Evolutionary conservation across 2,888 invertebrate genomes (phyloP).

Genomic region (Nowickia ferox): DNA sequence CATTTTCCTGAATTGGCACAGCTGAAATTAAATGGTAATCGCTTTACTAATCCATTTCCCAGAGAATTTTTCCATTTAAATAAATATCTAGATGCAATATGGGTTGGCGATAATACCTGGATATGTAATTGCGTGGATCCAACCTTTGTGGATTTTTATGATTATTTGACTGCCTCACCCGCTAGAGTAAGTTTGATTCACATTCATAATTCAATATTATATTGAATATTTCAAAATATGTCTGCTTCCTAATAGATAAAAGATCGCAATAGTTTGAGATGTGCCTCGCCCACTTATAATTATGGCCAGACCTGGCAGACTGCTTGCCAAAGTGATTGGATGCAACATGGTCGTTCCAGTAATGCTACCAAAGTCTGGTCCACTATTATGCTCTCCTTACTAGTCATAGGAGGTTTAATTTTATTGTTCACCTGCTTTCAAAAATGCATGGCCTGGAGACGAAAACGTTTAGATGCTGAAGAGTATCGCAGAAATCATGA

Average conservation of each 20-base stretch:
- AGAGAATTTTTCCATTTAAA: slow-evolving; percentile 86
- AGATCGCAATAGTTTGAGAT: slow-evolving; percentile 84
- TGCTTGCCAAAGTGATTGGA: slow-evolving; percentile 87
- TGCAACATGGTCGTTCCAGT: slow-evolving; percentile 81
- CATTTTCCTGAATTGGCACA: slow-evolving; percentile 86
- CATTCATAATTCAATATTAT: not conserved
- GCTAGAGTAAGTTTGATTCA: slow-evolving; percentile 80
- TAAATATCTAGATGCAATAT: slow-evolving; percentile 85
- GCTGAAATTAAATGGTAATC: slow-evolving; percentile 88
- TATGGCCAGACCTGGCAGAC: slow-evolving; percentile 88
- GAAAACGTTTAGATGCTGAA: slow-evolving; percentile 80
- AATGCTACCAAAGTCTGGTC: slow-evolving; percentile 85
- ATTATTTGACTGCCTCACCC: slow-evolving; percentile 85
- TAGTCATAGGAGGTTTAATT: slow-evolving; percentile 74
- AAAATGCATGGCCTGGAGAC: slow-evolving; percentile 85
- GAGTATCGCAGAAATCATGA: slow-evolving; percentile 84
- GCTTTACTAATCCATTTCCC: slow-evolving; percentile 87
- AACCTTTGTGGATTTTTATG: slow-evolving; percentile 86
- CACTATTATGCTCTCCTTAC: slow-evolving; percentile 85
- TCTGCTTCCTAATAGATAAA: slow-evolving; percentile 76
- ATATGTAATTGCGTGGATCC: slow-evolving; percentile 88
- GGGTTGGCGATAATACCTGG: slow-evolving; percentile 90
- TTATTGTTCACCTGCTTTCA: slow-evolving; percentile 76
- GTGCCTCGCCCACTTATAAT: slow-evolving; percentile 86
- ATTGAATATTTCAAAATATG: not conserved